Conservation (phyloP, 2,113 vertebrate genomes). For the Silurus glanis region DNA sequence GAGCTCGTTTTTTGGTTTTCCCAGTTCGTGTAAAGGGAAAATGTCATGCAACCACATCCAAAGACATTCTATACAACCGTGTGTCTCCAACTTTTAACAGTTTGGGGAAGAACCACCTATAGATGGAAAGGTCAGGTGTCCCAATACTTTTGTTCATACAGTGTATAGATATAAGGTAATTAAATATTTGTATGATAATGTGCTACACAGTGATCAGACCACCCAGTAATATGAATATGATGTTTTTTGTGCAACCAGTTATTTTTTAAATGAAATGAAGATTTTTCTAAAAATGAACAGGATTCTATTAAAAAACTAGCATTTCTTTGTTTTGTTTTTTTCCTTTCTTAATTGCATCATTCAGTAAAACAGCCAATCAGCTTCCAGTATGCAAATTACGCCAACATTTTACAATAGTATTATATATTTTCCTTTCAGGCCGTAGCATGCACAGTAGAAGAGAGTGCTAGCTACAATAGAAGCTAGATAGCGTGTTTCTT, state of each 20-base stretch:
- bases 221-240: neutral
- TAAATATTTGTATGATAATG: neutral
- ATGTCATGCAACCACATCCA: no score
- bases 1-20: no score
- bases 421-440: neutral
- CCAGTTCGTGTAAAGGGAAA: no score
- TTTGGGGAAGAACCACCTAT: no score
- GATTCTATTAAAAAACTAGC: neutral
- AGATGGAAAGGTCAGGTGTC: no score
- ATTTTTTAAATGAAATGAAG: neutral
- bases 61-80: no score
- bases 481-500: neutral
- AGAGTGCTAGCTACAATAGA: neutral
- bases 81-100: no score
- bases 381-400: constrained; percentile 7
- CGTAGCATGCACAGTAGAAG: no score
- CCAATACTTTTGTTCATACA: no score
- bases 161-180: no score
- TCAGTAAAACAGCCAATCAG: neutral
- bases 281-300: neutral
- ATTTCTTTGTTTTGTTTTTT: no score
- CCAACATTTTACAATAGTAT: neutral
- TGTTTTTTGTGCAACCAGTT: neutral
- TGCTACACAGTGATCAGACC: neutral
- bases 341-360: neutral